Percentiles rank a stretch among this genome's conserved stretches.
Evolutionary conservation across 64 coral and sea anemone species (phyloP).

Genomic region (Trachythela sp.): DNA sequence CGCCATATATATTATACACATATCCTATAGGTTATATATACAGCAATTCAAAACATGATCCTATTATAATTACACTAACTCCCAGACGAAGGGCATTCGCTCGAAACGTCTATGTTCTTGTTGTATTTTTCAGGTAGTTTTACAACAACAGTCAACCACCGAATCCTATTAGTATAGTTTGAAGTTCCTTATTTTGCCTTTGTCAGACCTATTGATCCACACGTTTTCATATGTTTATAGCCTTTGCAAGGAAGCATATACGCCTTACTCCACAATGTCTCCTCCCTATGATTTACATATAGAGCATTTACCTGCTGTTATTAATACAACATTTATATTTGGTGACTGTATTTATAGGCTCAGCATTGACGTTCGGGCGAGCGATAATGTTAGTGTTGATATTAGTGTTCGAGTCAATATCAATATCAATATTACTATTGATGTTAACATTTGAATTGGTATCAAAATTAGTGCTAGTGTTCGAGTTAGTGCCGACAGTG

Average conservation of each 20-base stretch:
- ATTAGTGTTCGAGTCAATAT: neutral
- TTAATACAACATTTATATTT: neutral
- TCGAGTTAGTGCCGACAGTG: neutral
- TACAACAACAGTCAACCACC: too few relatives aligned
- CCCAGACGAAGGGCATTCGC: too few relatives aligned
- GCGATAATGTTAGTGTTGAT: neutral
- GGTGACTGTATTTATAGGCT: neutral
- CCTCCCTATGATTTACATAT: neutral
- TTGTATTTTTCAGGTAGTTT: too few relatives aligned
- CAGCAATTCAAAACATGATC: too few relatives aligned
- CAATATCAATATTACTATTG: neutral
- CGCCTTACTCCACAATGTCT: neutral
- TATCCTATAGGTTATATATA: too few relatives aligned
- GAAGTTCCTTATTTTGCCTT: too few relatives aligned
- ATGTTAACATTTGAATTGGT: neutral
- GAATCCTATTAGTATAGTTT: too few relatives aligned
- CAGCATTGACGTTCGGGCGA: neutral
- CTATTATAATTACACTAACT: too few relatives aligned
- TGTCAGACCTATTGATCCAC: too few relatives aligned
- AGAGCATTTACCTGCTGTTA: neutral
- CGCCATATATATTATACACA: too few relatives aligned
- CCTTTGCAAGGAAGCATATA: neutral
- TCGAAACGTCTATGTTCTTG: too few relatives aligned
- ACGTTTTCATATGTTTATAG: too few relatives aligned
- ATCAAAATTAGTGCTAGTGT: neutral